Evolutionary conservation across 2,888 invertebrate genomes (phyloP), one percentile per base, ranked within the genome.

Genomic region (Diaprepes abbreviatus): DNA sequence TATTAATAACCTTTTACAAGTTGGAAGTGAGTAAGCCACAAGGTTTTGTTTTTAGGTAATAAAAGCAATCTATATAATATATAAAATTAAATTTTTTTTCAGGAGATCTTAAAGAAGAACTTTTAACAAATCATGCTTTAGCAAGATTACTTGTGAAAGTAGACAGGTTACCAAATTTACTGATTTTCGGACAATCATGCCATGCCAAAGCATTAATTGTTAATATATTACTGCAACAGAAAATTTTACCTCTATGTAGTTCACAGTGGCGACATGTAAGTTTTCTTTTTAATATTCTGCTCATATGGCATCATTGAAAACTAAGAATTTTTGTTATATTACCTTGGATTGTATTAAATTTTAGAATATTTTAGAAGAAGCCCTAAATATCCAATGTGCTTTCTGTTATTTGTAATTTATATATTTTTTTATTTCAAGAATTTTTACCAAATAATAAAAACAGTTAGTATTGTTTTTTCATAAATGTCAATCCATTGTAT

Each of bases 161-260:
- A 19, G 81, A 83, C 55, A 78, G 78, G 64, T 74, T 87, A n/a
- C 90, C 92, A 0, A 89, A 91, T 7, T 85, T 94, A 55, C 87
- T 94, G n/a, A 83, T 94, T 9, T 85, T 93, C 70, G 94, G 94
- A 24, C 91, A 90, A 75, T 89, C 88, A 63, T 87, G 88, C n/a
- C 87, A 88, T 71, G 91, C 92, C 0, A 90, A 91, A 78, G 92
- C 92, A 0, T 84, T 90, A 6, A 85, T 95, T 62, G 87, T 93
- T 12, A 94, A 95, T 82, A 88, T 89, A 69, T 84, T 95, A 52
- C 86, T 95, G 58, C 90, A 90, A 0, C 85, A 88, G 66, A 83
- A 86, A 19, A 84, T 94, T 69, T 84, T 94, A 69, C 94, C 94
- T 38, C 74, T 87, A 0, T 81, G 85, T 70, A 87, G 88, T 7